Evolutionary conservation across 2,888 invertebrate species (phyloP), one percentile per base, ranked within the genome.

Genomic region (Scaptomyza reducta): DNA sequence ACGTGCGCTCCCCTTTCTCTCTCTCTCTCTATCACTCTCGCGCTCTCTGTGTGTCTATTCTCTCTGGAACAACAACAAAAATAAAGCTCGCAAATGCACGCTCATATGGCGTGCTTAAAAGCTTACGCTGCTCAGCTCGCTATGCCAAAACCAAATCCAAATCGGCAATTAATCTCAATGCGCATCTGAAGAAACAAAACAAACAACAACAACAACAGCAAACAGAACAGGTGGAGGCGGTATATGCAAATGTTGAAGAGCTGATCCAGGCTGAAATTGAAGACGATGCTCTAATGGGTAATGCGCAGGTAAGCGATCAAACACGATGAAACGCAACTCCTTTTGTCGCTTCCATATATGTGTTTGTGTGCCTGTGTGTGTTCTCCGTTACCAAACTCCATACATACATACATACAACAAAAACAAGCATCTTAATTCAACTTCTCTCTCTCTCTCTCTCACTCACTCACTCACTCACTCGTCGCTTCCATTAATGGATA

Each of bases 241-340:
- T 87, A 11, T 81, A 81, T 68, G 84, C 69, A n/a, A 77, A 80
- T 66, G 62, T 81, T 49, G 87, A 74, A 6, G 81, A 81, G 49
- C 31, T 81, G 18, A 47, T 53, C 9, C 63, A 57, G 45, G 51
- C 66, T 10, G 74, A 79, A 29, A 35, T 31, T 33, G 77, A 61
- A 53, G 87, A 80, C 27, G 75, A 87, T 80, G 81, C 72, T 54
- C 70, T 81, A 65, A 81, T 81, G 81, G 81, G 81, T 65, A 81
- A 81, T 70, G 81, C 85, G 42, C 81, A 81, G 81, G 81, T 81
- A 81, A 81, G 74, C 73, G 83, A 56, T 66, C 47, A 62, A 31
- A 31, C 10, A 61, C 46, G 22, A 22, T 22, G 4, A 22, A 22
- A 38, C 57, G 47, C 57, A 53, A 13, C 72, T 45, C 47, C 76